Percentiles rank a stretch among this genome's conserved stretches.
phyloP scores from a whole-genome alignment of 1,140 invertebrate genomes.

The Drosophila hydei region DNA sequence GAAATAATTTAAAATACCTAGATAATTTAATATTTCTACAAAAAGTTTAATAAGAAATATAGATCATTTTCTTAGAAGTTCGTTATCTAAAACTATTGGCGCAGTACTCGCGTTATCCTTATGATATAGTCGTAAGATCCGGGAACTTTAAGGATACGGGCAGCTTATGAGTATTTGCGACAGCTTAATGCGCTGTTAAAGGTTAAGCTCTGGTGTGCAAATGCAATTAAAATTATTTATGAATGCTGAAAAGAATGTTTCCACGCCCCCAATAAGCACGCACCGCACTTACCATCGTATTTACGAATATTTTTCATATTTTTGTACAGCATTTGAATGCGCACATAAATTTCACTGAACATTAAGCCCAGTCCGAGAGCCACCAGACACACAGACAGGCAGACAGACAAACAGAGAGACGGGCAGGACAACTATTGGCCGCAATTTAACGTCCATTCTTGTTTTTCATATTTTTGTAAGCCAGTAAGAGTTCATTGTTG shows the following conservation, averaged over 20 bases:
- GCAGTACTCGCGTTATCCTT: no score
- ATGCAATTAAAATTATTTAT: constrained; percentile 68
- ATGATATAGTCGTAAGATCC: no score
- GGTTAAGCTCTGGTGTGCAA: constrained; percentile 60
- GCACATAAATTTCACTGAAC: constrained; percentile 60
- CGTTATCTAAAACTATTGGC: no score
- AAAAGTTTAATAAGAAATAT: no score
- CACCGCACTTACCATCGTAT: constrained; percentile 47
- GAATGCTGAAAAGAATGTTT: constrained; percentile 20
- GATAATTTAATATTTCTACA: background rate
- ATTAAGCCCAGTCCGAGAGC: constrained; percentile 46
- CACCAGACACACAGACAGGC: constrained; percentile 5
- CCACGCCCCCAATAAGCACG: constrained; percentile 47
- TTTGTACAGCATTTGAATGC: constrained; percentile 60
- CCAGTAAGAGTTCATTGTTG: constrained; percentile 68
- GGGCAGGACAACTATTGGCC: constrained; percentile 49
- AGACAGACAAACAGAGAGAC: background rate
- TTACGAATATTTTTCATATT: constrained; percentile 34
- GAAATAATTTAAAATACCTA: no score
- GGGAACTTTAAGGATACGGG: background rate
- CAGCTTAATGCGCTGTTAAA: constrained; percentile 52
- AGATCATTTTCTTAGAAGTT: no score
- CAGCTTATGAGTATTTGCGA: constrained; percentile 10
- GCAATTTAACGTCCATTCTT: constrained; percentile 34
- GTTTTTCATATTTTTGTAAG: constrained; percentile 36